Base-by-base conservation (phyloP, 1,140 invertebrate species). In the Bacillus rossius region DNA sequence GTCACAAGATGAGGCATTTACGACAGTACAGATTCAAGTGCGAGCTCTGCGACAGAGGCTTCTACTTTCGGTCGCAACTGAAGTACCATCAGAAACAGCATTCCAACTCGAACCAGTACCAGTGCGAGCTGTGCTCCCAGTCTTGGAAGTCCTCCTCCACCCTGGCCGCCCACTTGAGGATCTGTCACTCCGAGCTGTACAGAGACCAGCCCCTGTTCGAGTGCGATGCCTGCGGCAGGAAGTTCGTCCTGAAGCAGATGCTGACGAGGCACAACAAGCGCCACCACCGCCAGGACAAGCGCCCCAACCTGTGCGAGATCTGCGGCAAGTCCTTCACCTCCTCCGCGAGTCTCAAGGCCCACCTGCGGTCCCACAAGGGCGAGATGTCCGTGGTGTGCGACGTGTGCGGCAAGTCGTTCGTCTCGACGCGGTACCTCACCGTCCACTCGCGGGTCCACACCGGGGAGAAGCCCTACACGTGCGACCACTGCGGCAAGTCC, bases 161-260 rank as follows among this genome's bases (percentile, higher is more conserved):
- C 49, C 74, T 73, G 47, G 66, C 71, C 43, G 72, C 74, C 14
- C 78, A 79, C 50, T 42, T 61, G 50, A 65, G 61, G 47, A 34
- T 4, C 10, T 56, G 56, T 20, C 69, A 73, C 25, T 52, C 65
- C 25, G 62, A 60, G 2, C 29, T 59, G 1, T 72, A 74, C 17
- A 74, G 76, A 16, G 72, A 70, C 55, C 77, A 79, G 8, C 67
- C 75, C 8, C 71, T 76, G 19, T 81, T 73, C 57, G 69, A 88
- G 10, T 94, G 91, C 69, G 74, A 78, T 14, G 83, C 89, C 1
- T 95, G 92, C 67, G 84, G 85, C 13, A 91, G 81, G 43, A 67
- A 73, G 0, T 81, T 83, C 8, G 77, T 78, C 0, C 77, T 78
- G 58, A 77, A 79, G n/a, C 79, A 79, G 59, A 81, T 81, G 57